phyloP scores from a whole-genome alignment of 2,113 vertebrate species.

The Scomber japonicus region DNA sequence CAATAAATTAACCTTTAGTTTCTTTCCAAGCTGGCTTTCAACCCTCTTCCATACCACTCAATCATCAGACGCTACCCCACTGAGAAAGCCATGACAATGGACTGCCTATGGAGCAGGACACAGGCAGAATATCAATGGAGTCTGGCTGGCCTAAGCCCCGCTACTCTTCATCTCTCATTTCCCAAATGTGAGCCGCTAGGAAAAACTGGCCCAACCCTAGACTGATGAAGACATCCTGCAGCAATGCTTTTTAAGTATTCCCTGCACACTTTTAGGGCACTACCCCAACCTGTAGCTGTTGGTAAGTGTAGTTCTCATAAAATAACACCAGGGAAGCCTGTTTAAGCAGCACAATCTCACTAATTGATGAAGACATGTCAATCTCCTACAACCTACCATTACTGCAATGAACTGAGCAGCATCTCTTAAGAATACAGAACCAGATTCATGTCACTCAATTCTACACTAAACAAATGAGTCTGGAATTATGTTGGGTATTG shows the following conservation, averaged over 20 bases:
- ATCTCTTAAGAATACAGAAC: not conserved
- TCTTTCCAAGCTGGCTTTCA: slow-evolving; percentile 58
- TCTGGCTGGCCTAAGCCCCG: slow-evolving; percentile 53
- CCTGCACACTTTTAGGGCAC: slow-evolving; percentile 41
- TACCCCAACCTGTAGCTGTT: slow-evolving; percentile 46
- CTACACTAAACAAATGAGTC: not conserved
- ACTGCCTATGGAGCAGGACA: slow-evolving; percentile 77
- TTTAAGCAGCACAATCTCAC: slow-evolving; percentile 23
- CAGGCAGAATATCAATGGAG: slow-evolving; percentile 78
- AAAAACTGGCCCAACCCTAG: slow-evolving; percentile 45
- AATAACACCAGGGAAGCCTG: not conserved
- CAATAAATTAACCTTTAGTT: slow-evolving; percentile 63
- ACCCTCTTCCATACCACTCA: slow-evolving; percentile 60
- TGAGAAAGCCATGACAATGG: slow-evolving; percentile 75
- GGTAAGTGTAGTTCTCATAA: slow-evolving; percentile 32
- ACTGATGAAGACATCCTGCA: slow-evolving; percentile 65
- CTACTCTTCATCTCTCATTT: slow-evolving; percentile 75
- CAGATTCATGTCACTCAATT: not conserved
- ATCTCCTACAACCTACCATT: not conserved
- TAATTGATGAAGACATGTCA: slow-evolving; percentile 20
- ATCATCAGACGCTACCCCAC: slow-evolving; percentile 75
- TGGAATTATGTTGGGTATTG: not conserved
- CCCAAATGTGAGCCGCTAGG: slow-evolving; percentile 69
- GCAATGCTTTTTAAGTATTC: slow-evolving; percentile 64
- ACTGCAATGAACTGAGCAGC: slow-evolving; percentile 2